These are phyloP conservation scores for Drosophila pseudoananassae DNA, from an alignment of 1,140 invertebrate species.

Conservation along the genomic window DNA sequence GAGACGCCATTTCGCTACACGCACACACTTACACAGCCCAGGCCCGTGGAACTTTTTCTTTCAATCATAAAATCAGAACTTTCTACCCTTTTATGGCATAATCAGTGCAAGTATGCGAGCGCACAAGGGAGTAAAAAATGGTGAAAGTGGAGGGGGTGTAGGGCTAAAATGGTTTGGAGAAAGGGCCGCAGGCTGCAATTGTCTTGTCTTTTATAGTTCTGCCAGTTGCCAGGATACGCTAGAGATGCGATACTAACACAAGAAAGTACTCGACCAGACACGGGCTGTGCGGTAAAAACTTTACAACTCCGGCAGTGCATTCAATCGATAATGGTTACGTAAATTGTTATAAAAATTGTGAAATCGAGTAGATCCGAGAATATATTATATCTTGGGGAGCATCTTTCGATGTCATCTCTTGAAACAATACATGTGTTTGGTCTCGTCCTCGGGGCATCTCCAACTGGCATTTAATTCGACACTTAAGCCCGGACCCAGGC, in stretches of 20 bases:
- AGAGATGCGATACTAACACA: constrained; percentile 20
- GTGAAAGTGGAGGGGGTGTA: neutral
- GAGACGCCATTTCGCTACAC: constrained; percentile 18
- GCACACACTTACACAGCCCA: neutral
- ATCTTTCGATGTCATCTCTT: constrained; percentile 39
- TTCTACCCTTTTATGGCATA: constrained; percentile 77
- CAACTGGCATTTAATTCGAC: constrained; percentile 66
- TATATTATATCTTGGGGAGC: neutral
- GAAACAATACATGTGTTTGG: constrained; percentile 17
- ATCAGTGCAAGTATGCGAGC: constrained; percentile 59
- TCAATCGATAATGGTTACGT: constrained; percentile 6
- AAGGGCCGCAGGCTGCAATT: constrained; percentile 67
- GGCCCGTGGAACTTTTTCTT: constrained; percentile 58
- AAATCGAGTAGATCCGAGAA: neutral
- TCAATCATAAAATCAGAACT: constrained; percentile 82
- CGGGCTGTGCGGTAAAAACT: constrained; percentile 1
- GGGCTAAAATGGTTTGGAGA: neutral
- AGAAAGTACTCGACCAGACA: constrained; percentile 16
- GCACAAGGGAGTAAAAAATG: constrained; percentile 11
- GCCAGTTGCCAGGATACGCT: constrained; percentile 44
- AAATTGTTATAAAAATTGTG: neutral
- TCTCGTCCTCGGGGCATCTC: constrained; percentile 38
- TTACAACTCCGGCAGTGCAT: neutral
- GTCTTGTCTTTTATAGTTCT: constrained; percentile 78
- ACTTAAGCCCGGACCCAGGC: constrained; percentile 60